Evolutionary conservation across 1,140 invertebrate species (phyloP), one percentile per base, ranked within the genome.

Genomic region (Bombus haemorrhoidalis): DNA sequence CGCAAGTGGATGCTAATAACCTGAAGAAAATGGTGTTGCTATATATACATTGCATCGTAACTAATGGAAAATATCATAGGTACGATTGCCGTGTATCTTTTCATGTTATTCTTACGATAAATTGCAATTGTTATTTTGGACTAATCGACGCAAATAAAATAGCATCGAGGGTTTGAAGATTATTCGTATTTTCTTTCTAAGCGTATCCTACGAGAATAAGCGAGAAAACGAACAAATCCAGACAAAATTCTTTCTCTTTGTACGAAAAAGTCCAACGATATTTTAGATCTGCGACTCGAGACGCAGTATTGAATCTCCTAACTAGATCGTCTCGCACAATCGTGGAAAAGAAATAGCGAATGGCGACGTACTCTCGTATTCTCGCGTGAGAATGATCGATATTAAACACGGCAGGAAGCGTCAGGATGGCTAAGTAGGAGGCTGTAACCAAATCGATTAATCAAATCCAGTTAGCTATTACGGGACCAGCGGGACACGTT

Each of bases 381-480:
- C 59, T 22, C 25, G 64, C 41, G 74, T 62, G 59, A 80, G 69
- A 87, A 73, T 83, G 83, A 90, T 90, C 88, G 83, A 87, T 89
- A 87, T 83, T 68, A 62, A 59, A 59, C 32, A 64, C 62, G 69
- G 34, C 78, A 81, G 83, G 81, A 83, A 88, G 81, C 64, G 76
- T 64, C 78, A 64, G 72, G 71, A 81, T 75, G 72, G 39, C 84
- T 83, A 86, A 90, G 89, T 85, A 85, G 75, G 47, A 88, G 71
- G 69, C 87, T 80, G 72, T 81, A 86, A 88, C 47, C 86, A 53
- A 91, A 90, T 91, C 89, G 82, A 91, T 91, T 91, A 91, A 91
- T 90, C 81, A 91, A 90, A 91, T 90, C 87, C 86, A 90, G 87
- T 91, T 91, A 89, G 89, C 90, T 88, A 84, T 91, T 91, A 89